Percentiles rank a stretch among this genome's conserved stretches.
phyloP scores from a whole-genome alignment of 2,113 vertebrate genomes.

The Amazona guildingii region DNA sequence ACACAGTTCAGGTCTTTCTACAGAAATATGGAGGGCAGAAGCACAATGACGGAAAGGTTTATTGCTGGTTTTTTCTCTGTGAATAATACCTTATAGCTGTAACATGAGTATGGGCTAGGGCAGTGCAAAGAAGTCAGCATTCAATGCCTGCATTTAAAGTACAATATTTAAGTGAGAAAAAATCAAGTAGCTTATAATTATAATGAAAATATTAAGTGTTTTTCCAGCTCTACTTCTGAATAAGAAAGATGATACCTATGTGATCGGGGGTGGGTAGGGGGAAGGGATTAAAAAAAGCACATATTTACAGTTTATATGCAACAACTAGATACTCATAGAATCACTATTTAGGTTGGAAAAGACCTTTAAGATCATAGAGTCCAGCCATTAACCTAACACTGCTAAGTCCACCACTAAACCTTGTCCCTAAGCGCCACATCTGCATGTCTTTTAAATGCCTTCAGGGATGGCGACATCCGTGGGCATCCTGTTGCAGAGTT shows the following conservation, averaged over 20 bases:
- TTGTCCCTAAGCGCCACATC: background rate
- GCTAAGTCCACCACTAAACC: background rate
- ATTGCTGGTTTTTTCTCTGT: background rate
- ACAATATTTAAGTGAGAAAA: background rate
- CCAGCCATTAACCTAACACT: background rate
- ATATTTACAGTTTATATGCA: background rate
- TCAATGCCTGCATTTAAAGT: background rate
- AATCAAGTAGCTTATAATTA: background rate
- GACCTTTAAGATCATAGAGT: background rate
- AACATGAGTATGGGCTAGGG: background rate
- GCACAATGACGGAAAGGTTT: background rate
- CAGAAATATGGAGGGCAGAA: background rate
- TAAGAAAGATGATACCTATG: background rate
- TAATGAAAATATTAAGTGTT: background rate
- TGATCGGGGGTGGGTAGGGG: rapidly evolving
- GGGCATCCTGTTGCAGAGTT: background rate
- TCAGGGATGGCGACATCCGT: background rate
- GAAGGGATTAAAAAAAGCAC: background rate
- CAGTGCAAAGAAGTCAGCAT: background rate
- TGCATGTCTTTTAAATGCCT: background rate
- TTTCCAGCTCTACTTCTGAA: background rate
- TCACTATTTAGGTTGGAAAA: background rate
- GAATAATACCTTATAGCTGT: background rate
- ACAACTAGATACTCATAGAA: background rate
- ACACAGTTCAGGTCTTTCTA: background rate